These are phyloP conservation scores for Procavia capensis DNA, from an alignment of 2,113 vertebrate species.

Conservation along the genomic window DNA sequence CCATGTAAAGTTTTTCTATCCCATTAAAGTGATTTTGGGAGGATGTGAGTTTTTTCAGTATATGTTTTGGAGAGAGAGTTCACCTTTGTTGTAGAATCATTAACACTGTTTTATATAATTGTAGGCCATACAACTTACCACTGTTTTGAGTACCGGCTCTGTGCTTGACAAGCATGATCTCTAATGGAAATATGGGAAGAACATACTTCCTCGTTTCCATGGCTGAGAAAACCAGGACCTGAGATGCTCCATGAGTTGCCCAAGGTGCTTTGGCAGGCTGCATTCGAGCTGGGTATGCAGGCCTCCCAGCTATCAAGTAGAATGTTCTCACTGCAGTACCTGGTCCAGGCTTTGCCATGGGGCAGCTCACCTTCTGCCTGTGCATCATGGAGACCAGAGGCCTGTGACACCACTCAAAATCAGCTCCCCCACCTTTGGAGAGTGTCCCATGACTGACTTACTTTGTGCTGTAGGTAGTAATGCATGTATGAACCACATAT, in stretches of 20 bases:
- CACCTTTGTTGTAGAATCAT: neutral
- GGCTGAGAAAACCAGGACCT: neutral
- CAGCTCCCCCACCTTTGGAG: neutral
- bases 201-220: neutral
- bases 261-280: neutral
- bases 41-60: neutral
- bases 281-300: neutral
- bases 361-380: neutral
- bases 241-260: neutral
- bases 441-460: neutral
- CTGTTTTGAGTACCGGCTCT: neutral
- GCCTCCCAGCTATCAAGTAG: neutral
- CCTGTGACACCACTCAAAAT: neutral
- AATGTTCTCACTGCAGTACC: neutral
- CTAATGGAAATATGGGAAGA: neutral
- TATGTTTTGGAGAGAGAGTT: neutral
- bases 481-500: neutral
- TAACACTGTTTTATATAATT: neutral
- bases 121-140: neutral
- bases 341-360: neutral
- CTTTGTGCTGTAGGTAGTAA: neutral
- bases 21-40: constrained; percentile 1
- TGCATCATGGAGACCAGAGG: neutral
- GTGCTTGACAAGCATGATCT: neutral
- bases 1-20: constrained; percentile 10